phyloP scores from a whole-genome alignment of 2,113 vertebrate species.

The Leiothrix lutea region DNA sequence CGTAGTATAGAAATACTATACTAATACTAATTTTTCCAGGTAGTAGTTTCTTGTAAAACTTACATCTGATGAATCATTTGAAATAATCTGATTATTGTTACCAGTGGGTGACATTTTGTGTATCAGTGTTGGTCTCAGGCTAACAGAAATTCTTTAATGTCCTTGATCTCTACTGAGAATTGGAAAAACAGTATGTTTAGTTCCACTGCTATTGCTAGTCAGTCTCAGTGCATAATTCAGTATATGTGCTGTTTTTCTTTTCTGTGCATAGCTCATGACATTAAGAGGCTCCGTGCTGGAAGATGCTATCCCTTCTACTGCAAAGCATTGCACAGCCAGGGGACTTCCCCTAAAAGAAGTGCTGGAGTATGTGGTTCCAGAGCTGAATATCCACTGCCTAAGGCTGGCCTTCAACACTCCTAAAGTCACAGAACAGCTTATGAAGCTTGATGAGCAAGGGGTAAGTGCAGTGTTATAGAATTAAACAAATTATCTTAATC shows the following conservation, averaged over 20 bases:
- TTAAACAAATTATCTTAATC: neutral
- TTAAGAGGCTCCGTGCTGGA: constrained; percentile 89
- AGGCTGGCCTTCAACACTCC: constrained; percentile 93
- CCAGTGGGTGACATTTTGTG: neutral
- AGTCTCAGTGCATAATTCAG: neutral
- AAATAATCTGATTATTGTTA: neutral
- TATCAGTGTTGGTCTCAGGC: neutral
- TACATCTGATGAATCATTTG: neutral
- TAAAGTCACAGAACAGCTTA: constrained; percentile 94
- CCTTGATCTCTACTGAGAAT: neutral
- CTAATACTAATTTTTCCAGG: neutral
- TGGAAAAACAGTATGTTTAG: neutral
- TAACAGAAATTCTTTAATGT: neutral
- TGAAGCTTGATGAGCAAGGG: constrained; percentile 97
- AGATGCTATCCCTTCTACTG: constrained; percentile 90
- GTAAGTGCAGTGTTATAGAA: constrained; percentile 66
- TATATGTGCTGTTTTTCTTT: neutral
- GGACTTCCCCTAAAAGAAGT: constrained; percentile 93
- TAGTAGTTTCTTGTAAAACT: neutral
- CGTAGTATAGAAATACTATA: neutral
- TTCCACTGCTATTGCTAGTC: neutral
- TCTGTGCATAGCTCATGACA: constrained; percentile 83
- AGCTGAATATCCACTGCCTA: constrained; percentile 90
- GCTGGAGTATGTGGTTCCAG: constrained; percentile 88
- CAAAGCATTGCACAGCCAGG: constrained; percentile 89